Conservation (phyloP, 2,797 vertebrate species). For the Gallinago nigripennis region DNA sequence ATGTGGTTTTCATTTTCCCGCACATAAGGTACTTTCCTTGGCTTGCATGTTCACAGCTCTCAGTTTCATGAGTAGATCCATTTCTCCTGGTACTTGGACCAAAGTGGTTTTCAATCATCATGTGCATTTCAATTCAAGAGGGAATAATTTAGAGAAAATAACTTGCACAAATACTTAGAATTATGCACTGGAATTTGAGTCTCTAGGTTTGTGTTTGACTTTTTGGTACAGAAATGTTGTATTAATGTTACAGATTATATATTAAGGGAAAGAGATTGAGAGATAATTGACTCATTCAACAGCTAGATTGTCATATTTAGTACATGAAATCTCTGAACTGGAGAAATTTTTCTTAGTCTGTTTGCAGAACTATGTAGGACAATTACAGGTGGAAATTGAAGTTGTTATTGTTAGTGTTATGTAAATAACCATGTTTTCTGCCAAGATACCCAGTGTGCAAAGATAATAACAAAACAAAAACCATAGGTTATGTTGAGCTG, state of each 20-base stretch:
- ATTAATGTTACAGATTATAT: background rate
- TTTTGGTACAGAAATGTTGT: background rate
- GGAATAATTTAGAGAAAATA: background rate
- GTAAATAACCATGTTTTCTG: background rate
- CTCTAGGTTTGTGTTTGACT: background rate
- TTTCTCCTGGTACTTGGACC: background rate
- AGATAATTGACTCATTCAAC: background rate
- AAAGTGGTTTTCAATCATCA: background rate
- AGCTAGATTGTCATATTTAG: background rate
- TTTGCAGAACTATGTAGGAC: background rate
- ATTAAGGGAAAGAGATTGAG: background rate
- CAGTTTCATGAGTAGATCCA: background rate
- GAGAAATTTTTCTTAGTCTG: background rate
- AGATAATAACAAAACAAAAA: background rate
- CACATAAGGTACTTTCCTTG: background rate
- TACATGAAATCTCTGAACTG: background rate
- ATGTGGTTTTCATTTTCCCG: conserved; percentile 5
- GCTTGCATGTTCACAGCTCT: background rate
- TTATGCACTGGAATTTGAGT: background rate
- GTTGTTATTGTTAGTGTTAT: background rate
- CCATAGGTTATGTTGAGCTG: background rate
- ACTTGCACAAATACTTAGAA: background rate
- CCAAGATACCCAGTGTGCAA: background rate
- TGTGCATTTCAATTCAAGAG: background rate
- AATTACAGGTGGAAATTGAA: background rate